phyloP scores from a whole-genome alignment of 2,797 vertebrate genomes.

The Cynopterus sphinx region DNA sequence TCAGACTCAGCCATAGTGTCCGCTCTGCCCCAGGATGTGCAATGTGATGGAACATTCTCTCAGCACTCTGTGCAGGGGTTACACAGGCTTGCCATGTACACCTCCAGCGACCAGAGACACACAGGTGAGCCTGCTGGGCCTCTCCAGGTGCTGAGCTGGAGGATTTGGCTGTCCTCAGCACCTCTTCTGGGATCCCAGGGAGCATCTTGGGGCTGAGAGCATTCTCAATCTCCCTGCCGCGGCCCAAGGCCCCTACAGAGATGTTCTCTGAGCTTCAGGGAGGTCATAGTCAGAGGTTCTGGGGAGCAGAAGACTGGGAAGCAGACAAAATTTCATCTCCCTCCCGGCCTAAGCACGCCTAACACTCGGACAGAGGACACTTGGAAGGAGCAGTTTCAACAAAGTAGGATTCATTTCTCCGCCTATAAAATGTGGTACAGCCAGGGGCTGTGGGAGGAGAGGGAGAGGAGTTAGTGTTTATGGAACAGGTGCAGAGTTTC shows the following conservation, averaged over 20 bases:
- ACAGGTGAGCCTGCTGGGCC: not conserved
- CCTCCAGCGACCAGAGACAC: not conserved
- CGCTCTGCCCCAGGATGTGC: not conserved
- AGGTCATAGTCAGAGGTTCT: not conserved
- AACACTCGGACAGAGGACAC: not conserved
- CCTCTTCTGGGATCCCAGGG: not conserved
- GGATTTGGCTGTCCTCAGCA: not conserved
- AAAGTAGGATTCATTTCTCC: not conserved
- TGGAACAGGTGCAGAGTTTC: rapidly evolving
- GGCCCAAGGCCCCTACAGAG: not conserved
- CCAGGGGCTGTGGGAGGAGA: not conserved
- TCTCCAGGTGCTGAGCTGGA: no score
- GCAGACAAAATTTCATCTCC: not conserved
- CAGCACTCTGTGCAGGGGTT: not conserved
- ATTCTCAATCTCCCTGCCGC: not conserved
- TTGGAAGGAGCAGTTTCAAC: not conserved
- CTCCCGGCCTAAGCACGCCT: not conserved
- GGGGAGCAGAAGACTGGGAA: not conserved
- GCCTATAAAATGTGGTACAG: not conserved
- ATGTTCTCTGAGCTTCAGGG: not conserved
- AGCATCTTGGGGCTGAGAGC: not conserved
- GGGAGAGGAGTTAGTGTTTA: not conserved
- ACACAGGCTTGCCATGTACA: rapidly evolving
- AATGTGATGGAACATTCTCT: not conserved
- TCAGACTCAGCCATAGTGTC: not conserved